Conservation (phyloP, 2,888 invertebrate species). For the Sthenelais limicola region DNA sequence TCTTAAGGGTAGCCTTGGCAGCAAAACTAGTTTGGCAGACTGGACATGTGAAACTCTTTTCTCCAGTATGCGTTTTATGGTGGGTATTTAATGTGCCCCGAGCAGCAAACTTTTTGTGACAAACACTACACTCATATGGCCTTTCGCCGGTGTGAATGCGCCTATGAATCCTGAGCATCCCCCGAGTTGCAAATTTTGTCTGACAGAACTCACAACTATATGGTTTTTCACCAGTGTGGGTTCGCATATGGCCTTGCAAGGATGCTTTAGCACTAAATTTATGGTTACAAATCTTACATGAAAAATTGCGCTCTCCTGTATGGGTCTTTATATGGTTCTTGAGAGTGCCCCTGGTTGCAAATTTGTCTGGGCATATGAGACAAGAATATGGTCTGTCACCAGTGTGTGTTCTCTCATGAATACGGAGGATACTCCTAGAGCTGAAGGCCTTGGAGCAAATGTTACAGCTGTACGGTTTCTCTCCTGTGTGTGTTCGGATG, state of each 20-base stretch:
- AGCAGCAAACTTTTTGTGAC: neutral
- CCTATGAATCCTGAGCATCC: neutral
- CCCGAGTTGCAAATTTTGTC: neutral
- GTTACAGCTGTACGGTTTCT: neutral
- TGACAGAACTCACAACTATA: neutral
- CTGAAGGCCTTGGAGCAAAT: neutral
- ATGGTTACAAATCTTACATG: neutral
- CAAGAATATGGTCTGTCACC: constrained; percentile 13
- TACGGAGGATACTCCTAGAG: neutral
- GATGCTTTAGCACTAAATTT: neutral
- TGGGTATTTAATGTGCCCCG: neutral
- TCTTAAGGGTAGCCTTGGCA: neutral
- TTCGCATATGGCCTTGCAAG: neutral
- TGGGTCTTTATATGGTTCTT: constrained; percentile 7
- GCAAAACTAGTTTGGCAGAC: neutral
- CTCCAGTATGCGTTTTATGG: neutral
- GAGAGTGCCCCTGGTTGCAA: neutral
- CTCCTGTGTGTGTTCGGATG: neutral
- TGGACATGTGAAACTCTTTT: neutral
- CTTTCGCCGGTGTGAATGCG: neutral
- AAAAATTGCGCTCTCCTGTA: neutral
- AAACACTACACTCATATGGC: neutral
- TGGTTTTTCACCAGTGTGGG: neutral
- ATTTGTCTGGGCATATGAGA: neutral
- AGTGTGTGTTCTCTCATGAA: constrained; percentile 20